Conservation (phyloP, 2,888 invertebrate genomes). For the Agrotis segetum region DNA sequence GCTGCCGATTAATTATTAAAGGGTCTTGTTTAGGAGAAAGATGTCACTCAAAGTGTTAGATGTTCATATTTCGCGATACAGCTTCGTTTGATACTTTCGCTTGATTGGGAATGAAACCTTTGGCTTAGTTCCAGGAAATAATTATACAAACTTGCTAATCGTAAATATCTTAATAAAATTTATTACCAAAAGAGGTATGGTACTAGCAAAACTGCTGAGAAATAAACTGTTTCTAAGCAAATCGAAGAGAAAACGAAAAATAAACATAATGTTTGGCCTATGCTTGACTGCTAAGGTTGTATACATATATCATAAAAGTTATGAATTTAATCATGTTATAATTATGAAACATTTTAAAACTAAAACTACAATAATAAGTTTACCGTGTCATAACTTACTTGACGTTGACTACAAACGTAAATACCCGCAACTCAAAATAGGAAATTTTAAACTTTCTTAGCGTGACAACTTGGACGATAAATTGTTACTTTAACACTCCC, state of each 20-base stretch:
- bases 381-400: neutral
- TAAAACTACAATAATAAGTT: neutral
- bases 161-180: neutral
- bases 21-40: conserved; percentile 65
- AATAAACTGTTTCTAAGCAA: neutral
- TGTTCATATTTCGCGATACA: conserved; percentile 59
- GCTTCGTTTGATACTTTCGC: conserved; percentile 34
- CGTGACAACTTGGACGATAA: conserved; percentile 21
- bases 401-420: neutral
- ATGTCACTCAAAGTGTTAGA: conserved; percentile 71
- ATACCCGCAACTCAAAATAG: neutral
- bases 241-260: too few species aligned
- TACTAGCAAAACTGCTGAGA: neutral
- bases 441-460: conserved; percentile 3
- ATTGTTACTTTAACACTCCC: conserved; percentile 7
- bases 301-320: too few species aligned
- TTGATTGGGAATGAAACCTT: conserved; percentile 33
- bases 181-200: neutral
- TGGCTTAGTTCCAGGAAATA: neutral
- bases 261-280: too few species aligned
- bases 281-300: too few species aligned
- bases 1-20: conserved; percentile 85
- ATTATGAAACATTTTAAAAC: too few species aligned
- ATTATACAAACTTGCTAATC: neutral
- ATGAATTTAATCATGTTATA: too few species aligned